These are phyloP conservation scores for Acanthiza pusilla DNA, from an alignment of 2,797 vertebrate genomes.

Conservation along the genomic window DNA sequence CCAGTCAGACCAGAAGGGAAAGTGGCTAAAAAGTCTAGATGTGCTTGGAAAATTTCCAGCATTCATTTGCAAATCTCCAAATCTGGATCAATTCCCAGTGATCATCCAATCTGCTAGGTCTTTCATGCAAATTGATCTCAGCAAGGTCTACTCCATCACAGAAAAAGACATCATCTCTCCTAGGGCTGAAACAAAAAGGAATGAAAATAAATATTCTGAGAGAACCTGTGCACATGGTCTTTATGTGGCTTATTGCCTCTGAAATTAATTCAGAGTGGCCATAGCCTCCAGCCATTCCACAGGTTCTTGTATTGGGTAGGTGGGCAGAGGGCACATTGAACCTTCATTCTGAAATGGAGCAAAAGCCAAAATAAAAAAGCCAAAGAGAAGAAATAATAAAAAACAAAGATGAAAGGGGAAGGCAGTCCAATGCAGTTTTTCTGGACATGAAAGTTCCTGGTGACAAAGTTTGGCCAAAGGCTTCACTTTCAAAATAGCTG, in stretches of 20 bases:
- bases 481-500: not conserved
- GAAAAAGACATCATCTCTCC: not conserved
- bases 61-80: not conserved
- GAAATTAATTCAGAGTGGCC: not conserved
- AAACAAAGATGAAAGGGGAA: not conserved
- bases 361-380: not conserved
- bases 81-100: constrained; percentile 26
- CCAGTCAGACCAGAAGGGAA: not conserved
- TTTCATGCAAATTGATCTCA: constrained; percentile 17
- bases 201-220: not conserved
- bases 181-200: not conserved
- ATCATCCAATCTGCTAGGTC: constrained; percentile 2
- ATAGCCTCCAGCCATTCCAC: not conserved
- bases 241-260: not conserved
- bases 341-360: not conserved
- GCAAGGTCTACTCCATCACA: not conserved
- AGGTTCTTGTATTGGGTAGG: not conserved
- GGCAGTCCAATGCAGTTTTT: not conserved
- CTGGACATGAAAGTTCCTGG: not conserved
- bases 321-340: not conserved
- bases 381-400: not conserved
- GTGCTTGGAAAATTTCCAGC: constrained; percentile 37
- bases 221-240: not conserved
- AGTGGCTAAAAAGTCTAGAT: not conserved
- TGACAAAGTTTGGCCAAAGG: not conserved